phyloP scores from a whole-genome alignment of 2,888 invertebrate species.

The Anthrax anthrax region DNA sequence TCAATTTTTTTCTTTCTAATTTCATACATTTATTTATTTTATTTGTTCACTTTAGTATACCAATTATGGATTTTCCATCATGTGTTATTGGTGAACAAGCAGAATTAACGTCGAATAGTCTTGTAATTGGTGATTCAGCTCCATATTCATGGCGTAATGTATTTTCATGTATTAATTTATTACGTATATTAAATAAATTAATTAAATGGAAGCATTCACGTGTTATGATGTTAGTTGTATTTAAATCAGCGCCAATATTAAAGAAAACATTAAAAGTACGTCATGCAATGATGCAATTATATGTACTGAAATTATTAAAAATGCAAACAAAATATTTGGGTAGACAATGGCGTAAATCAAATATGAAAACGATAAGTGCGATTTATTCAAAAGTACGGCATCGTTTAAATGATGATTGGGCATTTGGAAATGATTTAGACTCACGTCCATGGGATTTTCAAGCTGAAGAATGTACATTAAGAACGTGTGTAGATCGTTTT shows the following conservation, averaged over 20 bases:
- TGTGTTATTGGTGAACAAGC: constrained; percentile 93
- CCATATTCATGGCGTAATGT: constrained; percentile 96
- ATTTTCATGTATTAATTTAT: constrained; percentile 91
- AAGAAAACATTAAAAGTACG: constrained; percentile 91
- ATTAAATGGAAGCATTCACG: constrained; percentile 99
- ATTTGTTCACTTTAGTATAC: constrained; percentile 66
- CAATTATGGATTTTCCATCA: constrained; percentile 86
- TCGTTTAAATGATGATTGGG: constrained; percentile 98
- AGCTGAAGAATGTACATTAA: constrained; percentile 88
- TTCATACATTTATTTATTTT: too few species aligned
- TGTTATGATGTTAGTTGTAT: constrained; percentile 98
- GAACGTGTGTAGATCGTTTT: constrained; percentile 90
- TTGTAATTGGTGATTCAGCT: constrained; percentile 71
- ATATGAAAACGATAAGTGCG: constrained; percentile 99
- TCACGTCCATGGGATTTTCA: constrained; percentile 97
- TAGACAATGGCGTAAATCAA: constrained; percentile 96
- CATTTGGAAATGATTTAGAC: constrained; percentile 96
- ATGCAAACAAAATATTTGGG: constrained; percentile 99
- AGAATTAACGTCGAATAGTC: constrained; percentile 79
- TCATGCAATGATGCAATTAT: constrained; percentile 94
- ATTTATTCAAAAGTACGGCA: constrained; percentile 96
- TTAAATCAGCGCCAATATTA: constrained; percentile 96
- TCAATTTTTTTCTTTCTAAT: too few species aligned
- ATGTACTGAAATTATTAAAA: constrained; percentile 92
- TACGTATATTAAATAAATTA: constrained; percentile 92